Evolutionary conservation across 2,113 vertebrate genomes (phyloP).

Genomic region (Paracanthobrama guichenoti): DNA sequence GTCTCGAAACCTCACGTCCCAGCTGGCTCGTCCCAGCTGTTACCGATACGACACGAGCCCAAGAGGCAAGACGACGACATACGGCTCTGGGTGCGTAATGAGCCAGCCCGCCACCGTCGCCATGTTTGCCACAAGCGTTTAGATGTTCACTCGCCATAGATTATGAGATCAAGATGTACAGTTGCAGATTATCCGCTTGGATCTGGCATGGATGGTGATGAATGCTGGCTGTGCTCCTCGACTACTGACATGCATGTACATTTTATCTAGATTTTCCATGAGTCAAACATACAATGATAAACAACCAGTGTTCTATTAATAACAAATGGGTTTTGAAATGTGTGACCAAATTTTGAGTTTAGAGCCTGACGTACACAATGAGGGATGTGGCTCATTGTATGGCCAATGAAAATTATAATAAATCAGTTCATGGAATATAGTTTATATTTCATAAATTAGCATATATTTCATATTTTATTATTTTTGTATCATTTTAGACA

Average conservation of each 20-base stretch:
- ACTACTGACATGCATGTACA: constrained; percentile 30
- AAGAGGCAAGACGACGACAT: constrained; percentile 52
- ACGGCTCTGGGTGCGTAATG: constrained; percentile 70
- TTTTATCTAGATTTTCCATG: constrained; percentile 31
- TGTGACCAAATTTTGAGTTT: background rate
- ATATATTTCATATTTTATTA: background rate
- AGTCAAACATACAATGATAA: constrained; percentile 29
- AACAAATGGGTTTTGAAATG: background rate
- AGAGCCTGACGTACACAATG: background rate
- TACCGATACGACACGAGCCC: constrained; percentile 65
- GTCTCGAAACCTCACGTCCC: constrained; percentile 74
- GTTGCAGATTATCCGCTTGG: constrained; percentile 42
- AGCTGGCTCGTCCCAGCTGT: constrained; percentile 80
- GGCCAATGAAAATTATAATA: background rate
- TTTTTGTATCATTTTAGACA: background rate
- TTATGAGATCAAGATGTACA: constrained; percentile 54
- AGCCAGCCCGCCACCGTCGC: constrained; percentile 58
- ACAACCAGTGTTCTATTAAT: too few relatives aligned
- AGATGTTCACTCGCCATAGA: constrained; percentile 56
- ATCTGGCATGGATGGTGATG: constrained; percentile 27
- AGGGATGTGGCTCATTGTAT: background rate
- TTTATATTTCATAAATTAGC: background rate
- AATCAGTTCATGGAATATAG: background rate
- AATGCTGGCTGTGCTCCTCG: constrained; percentile 26
- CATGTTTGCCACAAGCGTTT: constrained; percentile 54